Base-by-base conservation (phyloP, 1,140 invertebrate species). In the Meloidogyne floridensis region DNA sequence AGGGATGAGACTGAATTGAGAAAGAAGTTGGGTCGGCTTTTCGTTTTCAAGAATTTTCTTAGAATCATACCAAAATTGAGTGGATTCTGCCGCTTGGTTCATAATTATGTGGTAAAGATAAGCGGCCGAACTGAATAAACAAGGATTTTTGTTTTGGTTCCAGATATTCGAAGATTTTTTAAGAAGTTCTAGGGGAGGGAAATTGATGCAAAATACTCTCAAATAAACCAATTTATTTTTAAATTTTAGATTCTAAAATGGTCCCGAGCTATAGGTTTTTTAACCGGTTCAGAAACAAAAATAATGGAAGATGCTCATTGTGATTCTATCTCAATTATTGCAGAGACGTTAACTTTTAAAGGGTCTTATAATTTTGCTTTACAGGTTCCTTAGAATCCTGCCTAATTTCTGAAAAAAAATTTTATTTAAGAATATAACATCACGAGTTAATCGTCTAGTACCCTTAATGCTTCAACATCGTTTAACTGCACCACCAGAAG, bases 281-380 rank as follows among this genome's bases (percentile, higher is more conserved):
- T 99, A 2, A 98, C 97, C 3, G 98, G 97, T 84, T 97, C 97
- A 91, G 98, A 99, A 92, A 94, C 95, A 0, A 97, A 98, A 91
- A 43, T 87, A 13, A 89, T 89, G 88, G 86, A 89, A 71, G 76
- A 88, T 9, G 88, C 88, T 2, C 88, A 89, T 75, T 85, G 88
- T 42, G 89, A 89, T 56, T 88, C 88, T 18, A 90, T 89, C 54
- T 73, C 75, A 47, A 89, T 89, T 65, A 74, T 89, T 54, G 89
- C 84, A 5, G 88, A 89, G 80, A 87, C 87, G 9, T 79, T 89
- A 54, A 85, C 87, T 7, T 83, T 84, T 32, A 74, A 84, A 10
- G 75, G 83, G 47, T 87, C 87, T 43, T 89, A 86, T 72, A 84
- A 89, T 65, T 89, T 89, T 73, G 82, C 84, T 1, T 72, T 80